A percentile compares a stretch with the other conserved stretches of the same genome.
Conservation (phyloP, 2,113 vertebrate genomes). For the Leuciscus idus region DNA sequence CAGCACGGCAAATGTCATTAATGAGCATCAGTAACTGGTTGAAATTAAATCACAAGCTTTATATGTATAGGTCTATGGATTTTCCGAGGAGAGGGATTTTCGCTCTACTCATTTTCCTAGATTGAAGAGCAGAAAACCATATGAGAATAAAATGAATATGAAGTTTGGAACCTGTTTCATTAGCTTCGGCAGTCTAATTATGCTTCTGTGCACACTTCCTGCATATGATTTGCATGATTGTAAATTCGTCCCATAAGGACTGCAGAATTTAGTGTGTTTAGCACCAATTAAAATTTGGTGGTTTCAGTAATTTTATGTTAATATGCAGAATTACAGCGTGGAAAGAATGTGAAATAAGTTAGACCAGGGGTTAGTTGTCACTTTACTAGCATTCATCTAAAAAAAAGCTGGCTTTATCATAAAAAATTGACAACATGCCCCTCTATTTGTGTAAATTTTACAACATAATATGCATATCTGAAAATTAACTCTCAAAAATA, state of each 20-base stretch:
- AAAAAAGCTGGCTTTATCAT: no score
- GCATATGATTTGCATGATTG: constrained; percentile 24
- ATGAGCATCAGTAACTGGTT: not conserved
- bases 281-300: not conserved
- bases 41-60: not conserved
- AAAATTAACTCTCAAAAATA: not conserved
- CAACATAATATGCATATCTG: not conserved
- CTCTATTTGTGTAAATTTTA: not conserved
- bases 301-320: not conserved
- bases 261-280: not conserved
- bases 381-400: no score
- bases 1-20: not conserved
- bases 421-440: no score
- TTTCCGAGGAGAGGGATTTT: not conserved
- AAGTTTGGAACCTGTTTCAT: not conserved
- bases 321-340: not conserved
- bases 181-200: not conserved
- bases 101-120: not conserved
- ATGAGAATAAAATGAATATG: constrained; percentile 22
- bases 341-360: not conserved
- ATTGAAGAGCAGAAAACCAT: constrained; percentile 2
- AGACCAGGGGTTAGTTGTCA: not conserved
- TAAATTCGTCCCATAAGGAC: not conserved
- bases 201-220: not conserved
- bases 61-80: not conserved